Percentiles rank a stretch among this genome's conserved stretches.
These are phyloP conservation scores for Gastrophryne carolinensis DNA, from an alignment of 2,797 vertebrate species.

Conservation along the genomic window DNA sequence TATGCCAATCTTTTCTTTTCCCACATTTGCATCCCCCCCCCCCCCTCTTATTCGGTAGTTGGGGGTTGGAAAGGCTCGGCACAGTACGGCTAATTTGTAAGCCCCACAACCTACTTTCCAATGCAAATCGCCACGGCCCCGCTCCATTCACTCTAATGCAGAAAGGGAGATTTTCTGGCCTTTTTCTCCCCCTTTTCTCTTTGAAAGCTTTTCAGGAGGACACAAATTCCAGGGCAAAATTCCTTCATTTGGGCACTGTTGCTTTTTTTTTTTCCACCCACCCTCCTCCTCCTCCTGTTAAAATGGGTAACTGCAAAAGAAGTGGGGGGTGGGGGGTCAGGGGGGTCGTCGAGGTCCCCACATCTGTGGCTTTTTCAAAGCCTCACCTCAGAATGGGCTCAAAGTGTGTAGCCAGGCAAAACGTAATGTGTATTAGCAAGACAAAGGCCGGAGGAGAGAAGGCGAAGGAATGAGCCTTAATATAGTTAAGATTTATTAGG, in stretches of 20 bases:
- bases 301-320: conserved; percentile 62
- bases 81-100: conserved; percentile 17
- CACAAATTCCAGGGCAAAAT: conserved; percentile 62
- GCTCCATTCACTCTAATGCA: conserved; percentile 61
- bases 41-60: neutral
- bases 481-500: conserved; percentile 90
- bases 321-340: conserved; percentile 64
- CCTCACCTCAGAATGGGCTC: conserved; percentile 71
- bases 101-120: conserved; percentile 37
- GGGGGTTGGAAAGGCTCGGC: neutral
- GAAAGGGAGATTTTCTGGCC: neutral
- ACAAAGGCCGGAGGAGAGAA: conserved; percentile 77
- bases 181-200: conserved; percentile 30
- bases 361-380: conserved; percentile 82
- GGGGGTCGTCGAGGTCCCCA: conserved; percentile 81
- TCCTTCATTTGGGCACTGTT: conserved; percentile 61
- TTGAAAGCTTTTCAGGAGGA: conserved; percentile 62
- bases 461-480: conserved; percentile 78
- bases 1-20: conserved; percentile 12
- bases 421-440: conserved; percentile 85
- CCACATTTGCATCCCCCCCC: neutral
- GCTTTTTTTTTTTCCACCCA: no score
- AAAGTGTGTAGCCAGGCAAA: conserved; percentile 88
- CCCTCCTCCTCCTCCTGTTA: conserved; percentile 4
- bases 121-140: conserved; percentile 38